These are phyloP conservation scores for Listrodromus nycthemerus DNA, from an alignment of 2,888 invertebrate genomes.

Conservation along the genomic window DNA sequence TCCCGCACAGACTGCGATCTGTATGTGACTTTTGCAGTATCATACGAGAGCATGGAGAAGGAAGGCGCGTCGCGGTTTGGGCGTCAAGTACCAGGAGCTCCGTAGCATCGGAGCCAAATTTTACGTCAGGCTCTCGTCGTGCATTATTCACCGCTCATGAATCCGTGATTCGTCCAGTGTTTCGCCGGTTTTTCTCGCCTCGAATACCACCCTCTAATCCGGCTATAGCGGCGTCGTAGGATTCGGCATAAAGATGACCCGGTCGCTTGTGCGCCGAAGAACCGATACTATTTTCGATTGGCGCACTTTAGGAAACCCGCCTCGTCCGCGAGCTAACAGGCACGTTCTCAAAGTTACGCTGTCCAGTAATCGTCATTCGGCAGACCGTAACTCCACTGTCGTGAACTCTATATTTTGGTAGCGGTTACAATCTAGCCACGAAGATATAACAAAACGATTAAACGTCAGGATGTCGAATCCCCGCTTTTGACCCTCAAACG, in stretches of 20 bases:
- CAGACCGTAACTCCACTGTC: conserved; percentile 28
- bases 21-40: conserved; percentile 45
- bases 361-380: conserved; percentile 39
- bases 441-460: neutral
- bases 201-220: conserved; percentile 50
- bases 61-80: conserved; percentile 43
- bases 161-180: conserved; percentile 73
- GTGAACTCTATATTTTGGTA: conserved; percentile 1
- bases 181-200: conserved; percentile 49
- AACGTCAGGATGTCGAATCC: neutral
- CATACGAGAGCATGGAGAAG: conserved; percentile 34
- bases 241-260: conserved; percentile 31
- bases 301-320: conserved; percentile 32
- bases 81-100: conserved; percentile 52
- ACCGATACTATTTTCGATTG: conserved; percentile 59
- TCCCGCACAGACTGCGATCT: conserved; percentile 46
- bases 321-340: neutral
- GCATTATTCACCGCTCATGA: conserved; percentile 80
- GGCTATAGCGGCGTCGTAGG: conserved; percentile 5
- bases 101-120: conserved; percentile 63
- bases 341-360: conserved; percentile 20
- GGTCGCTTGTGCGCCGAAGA: conserved; percentile 29
- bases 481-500: neutral
- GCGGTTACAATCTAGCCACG: neutral
- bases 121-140: conserved; percentile 70